phyloP scores from a whole-genome alignment of 2,113 vertebrate species.

The Tringa solitaria region DNA sequence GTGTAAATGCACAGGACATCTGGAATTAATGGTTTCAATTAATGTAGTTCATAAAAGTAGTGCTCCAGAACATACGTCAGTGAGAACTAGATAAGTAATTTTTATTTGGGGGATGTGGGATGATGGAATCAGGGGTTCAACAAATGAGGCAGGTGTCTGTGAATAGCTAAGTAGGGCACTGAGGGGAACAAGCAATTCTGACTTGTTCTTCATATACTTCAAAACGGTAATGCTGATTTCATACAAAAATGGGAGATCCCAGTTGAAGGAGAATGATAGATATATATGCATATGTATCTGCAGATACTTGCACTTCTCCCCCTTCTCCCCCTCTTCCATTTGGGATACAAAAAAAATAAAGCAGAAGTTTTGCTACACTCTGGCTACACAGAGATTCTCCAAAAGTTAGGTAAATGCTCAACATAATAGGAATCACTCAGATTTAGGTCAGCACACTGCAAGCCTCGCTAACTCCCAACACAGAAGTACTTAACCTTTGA shows the following conservation, averaged over 20 bases:
- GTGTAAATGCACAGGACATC: slow-evolving; percentile 31
- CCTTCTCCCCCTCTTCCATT: neutral
- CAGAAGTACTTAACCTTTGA: neutral
- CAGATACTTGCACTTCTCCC: neutral
- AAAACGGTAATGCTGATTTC: neutral
- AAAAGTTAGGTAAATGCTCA: neutral
- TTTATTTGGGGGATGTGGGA: neutral
- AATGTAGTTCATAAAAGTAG: neutral
- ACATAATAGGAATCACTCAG: neutral
- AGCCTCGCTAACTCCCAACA: neutral
- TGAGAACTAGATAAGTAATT: neutral
- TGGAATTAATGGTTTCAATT: slow-evolving; percentile 29
- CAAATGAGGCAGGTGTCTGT: neutral
- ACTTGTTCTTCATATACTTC: neutral
- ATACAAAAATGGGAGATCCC: neutral
- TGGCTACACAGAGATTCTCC: neutral
- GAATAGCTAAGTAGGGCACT: neutral
- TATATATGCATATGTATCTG: neutral
- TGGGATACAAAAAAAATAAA: neutral
- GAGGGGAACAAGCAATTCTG: neutral
- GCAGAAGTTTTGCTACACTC: neutral
- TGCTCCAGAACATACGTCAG: neutral
- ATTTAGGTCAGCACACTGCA: neutral
- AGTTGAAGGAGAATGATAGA: neutral
- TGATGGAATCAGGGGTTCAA: neutral